phyloP scores from a whole-genome alignment of 2,113 vertebrate species.

The Micronisus gabar region DNA sequence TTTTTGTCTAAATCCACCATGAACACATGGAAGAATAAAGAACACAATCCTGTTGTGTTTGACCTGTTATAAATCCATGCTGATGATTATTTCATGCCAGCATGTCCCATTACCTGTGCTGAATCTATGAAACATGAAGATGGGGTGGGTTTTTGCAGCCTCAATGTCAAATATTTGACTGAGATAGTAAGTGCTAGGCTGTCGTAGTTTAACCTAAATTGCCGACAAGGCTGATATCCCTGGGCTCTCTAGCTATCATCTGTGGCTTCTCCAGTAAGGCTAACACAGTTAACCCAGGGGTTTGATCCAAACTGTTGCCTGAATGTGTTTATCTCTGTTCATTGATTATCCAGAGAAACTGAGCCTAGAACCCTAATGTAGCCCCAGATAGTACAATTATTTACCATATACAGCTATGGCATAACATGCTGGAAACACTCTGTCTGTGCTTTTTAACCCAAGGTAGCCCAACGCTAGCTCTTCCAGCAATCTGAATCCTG shows the following conservation, averaged over 20 bases:
- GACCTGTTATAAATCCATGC: background rate
- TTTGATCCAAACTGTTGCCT: background rate
- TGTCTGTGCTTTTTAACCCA: background rate
- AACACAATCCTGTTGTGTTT: background rate
- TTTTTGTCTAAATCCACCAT: background rate
- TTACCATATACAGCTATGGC: background rate
- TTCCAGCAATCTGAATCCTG: background rate
- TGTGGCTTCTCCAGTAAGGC: background rate
- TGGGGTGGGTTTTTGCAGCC: background rate
- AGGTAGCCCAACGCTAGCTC: background rate
- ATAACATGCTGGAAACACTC: background rate
- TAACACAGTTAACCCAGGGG: too few relatives aligned
- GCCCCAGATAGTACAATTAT: background rate
- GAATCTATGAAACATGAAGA: background rate
- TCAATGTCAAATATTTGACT: background rate
- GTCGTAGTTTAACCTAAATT: background rate
- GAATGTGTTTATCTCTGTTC: background rate
- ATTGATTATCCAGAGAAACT: background rate
- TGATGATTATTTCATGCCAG: background rate
- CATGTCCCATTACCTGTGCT: background rate
- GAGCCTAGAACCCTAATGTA: background rate
- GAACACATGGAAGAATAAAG: background rate
- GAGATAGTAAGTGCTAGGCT: background rate
- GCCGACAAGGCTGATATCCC: too few relatives aligned
- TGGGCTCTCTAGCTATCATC: background rate